These are phyloP conservation scores for Schlechtendalia chinensis DNA, from an alignment of 1,140 invertebrate species.

Conservation along the genomic window DNA sequence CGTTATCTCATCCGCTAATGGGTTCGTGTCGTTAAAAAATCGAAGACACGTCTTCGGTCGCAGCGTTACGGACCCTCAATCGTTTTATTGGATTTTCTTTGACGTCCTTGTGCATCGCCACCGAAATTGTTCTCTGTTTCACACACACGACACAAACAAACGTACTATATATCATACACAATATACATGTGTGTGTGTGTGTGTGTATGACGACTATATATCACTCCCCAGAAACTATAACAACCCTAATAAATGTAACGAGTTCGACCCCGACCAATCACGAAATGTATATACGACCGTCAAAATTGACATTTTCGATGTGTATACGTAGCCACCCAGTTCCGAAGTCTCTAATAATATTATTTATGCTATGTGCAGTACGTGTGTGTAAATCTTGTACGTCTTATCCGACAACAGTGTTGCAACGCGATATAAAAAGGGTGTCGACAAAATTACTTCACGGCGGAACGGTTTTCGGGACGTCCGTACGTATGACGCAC, in stretches of 20 bases:
- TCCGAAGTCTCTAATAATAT: too few species aligned
- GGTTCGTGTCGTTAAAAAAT: constrained; percentile 26
- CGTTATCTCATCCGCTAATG: constrained; percentile 32
- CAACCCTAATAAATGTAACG: constrained; percentile 15
- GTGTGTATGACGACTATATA: not conserved
- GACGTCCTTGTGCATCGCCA: too few species aligned
- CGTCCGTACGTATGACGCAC: not conserved
- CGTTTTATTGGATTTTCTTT: constrained; percentile 2
- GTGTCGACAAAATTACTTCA: constrained; percentile 21
- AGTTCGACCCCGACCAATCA: constrained; percentile 6
- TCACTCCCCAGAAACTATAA: constrained; percentile 13
- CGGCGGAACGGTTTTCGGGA: not conserved
- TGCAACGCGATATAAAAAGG: not conserved
- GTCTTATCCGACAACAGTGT: not conserved
- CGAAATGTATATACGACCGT: constrained; percentile 7
- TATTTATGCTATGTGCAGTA: not conserved
- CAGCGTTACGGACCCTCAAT: not conserved
- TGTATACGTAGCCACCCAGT: not conserved
- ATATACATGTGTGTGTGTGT: not conserved
- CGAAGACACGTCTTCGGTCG: constrained; percentile 18
- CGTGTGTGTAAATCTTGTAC: not conserved
- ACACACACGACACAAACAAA: too few species aligned
- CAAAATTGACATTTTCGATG: constrained; percentile 28
- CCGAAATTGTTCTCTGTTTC: not conserved
- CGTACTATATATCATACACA: too few species aligned